Conservation (phyloP, 1,140 invertebrate genomes). For the Neodiprion pinetum region DNA sequence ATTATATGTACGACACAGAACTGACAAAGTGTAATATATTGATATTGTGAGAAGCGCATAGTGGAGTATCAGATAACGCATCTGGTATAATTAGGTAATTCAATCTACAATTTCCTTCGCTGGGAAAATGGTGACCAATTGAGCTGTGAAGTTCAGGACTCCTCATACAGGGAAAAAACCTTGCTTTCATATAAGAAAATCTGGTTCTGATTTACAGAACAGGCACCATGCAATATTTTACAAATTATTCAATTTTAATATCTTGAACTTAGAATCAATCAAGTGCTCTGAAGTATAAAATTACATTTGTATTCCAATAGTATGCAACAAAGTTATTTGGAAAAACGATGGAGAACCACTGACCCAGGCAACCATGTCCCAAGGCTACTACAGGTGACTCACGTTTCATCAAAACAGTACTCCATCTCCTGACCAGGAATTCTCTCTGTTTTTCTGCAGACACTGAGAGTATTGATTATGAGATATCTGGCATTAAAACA, state of each 20-base stretch:
- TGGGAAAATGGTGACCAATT: neutral
- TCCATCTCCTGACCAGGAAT: neutral
- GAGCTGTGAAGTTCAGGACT: neutral
- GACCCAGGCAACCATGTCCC: neutral
- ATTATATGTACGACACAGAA: neutral
- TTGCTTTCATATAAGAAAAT: too few relatives aligned
- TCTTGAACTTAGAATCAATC: too few relatives aligned
- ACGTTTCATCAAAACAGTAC: slow-evolving; percentile 5
- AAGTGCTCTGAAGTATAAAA: too few relatives aligned
- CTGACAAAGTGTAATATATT: too few relatives aligned
- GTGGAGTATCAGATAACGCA: neutral
- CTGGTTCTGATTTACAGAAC: too few relatives aligned
- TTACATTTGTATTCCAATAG: neutral
- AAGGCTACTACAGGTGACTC: neutral
- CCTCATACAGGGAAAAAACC: neutral
- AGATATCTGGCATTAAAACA: too few relatives aligned
- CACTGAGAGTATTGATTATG: neutral
- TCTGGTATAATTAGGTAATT: neutral
- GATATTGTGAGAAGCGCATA: neutral
- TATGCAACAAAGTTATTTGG: neutral
- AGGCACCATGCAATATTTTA: too few relatives aligned
- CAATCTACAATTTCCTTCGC: neutral
- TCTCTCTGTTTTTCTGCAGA: neutral
- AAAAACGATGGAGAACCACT: neutral
- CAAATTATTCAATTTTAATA: too few relatives aligned